Percentiles rank a stretch among this genome's conserved stretches.
phyloP scores from a whole-genome alignment of 2,797 vertebrate genomes.

The Phataginus tetradactyla region DNA sequence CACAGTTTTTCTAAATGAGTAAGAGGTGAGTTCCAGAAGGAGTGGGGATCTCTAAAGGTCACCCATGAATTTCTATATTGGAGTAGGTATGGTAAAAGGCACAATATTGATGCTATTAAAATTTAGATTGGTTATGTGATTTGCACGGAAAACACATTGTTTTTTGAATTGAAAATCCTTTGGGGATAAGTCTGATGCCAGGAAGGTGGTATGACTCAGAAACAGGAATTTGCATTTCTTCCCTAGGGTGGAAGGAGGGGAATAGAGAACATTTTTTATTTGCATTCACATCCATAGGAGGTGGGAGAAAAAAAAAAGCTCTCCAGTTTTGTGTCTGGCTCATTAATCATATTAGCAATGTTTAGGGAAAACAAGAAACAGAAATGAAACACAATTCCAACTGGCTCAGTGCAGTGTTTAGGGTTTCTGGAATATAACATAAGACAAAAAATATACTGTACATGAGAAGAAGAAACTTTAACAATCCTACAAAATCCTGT shows the following conservation, averaged over 20 bases:
- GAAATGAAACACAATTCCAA: constrained; percentile 70
- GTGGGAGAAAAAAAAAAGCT: constrained; percentile 8
- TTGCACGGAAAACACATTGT: constrained; percentile 71
- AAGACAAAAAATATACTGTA: constrained; percentile 44
- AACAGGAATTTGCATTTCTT: constrained; percentile 79
- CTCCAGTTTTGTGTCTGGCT: constrained; percentile 81
- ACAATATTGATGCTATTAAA: constrained; percentile 66
- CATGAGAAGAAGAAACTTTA: constrained; percentile 61
- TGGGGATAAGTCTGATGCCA: constrained; percentile 80
- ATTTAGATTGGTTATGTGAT: constrained; percentile 83
- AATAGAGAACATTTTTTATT: constrained; percentile 77
- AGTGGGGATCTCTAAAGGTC: not conserved
- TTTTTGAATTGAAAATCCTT: constrained; percentile 80
- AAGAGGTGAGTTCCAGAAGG: not conserved
- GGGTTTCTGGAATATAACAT: constrained; percentile 42
- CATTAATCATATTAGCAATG: constrained; percentile 84
- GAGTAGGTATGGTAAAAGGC: constrained; percentile 58
- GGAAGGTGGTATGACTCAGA: constrained; percentile 82
- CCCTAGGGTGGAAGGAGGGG: constrained; percentile 55
- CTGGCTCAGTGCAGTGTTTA: constrained; percentile 56
- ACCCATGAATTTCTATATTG: constrained; percentile 35
- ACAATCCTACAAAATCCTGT: constrained; percentile 44
- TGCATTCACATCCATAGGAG: constrained; percentile 76
- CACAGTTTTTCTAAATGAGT: not conserved
- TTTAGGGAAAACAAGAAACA: constrained; percentile 76